Base-by-base conservation (phyloP, 2,797 vertebrate genomes). In the Notolabrus celidotus region DNA sequence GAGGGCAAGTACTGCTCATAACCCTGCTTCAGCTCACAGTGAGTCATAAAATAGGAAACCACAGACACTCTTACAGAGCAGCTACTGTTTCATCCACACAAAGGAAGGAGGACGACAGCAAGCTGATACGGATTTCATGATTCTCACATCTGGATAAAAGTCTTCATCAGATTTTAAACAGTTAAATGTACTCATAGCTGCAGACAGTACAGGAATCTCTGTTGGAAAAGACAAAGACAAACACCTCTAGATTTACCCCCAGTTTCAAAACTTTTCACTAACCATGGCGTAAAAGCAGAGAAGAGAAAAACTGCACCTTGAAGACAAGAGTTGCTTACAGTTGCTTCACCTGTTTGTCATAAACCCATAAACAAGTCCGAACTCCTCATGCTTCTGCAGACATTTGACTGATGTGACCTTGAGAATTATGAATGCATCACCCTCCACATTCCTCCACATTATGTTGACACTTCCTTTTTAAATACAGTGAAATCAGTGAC, bases 31-130 rank as follows among this genome's bases (percentile, higher is more conserved):
- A 2, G 45, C 53, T 56, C 65, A 16, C 16, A 42, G 57, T 46
- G 62, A 85, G 46, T 61, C 67, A 66, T 56, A 10, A 80, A 76
- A 45, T 1, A 20, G 17, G 16, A 52, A 33, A 45, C 33, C 59
- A 20, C 49, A 31, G 20, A 45, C 10, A 12, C 42, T 4, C 29
- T 3, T 4, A 55, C 56, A 53, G 25, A 67, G 52, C 52, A 1
- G 69, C 60, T 34, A 27, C 61, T 71, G 72, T 46, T 6, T 8
- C 14, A 0, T 17, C 0, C 27, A 38, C 46, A 47, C 46, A 47
- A 47, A 15, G 23, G 23, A 46, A 25, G 25, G 25, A 43, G n/a
- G 45, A 39, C 5, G 0, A 16, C 42, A 58, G 16, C 41, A 8
- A 36, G 10, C 6, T 11, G 7, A 3, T 6, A 1, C 14, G 12